Evolutionary conservation across 2,797 vertebrate species (phyloP).

Genomic region (Halcyon leucocephala): DNA sequence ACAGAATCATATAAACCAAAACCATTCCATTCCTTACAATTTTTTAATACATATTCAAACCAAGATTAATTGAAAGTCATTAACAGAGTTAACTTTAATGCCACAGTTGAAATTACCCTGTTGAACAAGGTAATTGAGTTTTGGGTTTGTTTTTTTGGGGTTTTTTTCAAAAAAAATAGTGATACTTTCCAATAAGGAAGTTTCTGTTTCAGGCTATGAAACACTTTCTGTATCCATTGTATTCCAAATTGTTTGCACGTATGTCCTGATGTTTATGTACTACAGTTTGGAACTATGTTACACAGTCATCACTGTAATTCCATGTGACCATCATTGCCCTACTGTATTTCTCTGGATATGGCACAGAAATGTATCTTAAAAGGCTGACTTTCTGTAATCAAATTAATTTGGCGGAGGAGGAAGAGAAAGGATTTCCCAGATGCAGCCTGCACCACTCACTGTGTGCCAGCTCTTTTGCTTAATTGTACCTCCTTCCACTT

Average conservation of each 20-base stretch:
- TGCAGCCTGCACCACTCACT: background rate
- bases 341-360: background rate
- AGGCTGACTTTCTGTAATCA: background rate
- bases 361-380: background rate
- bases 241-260: background rate
- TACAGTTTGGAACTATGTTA: background rate
- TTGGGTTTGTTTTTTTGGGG: background rate
- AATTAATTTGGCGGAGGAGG: background rate
- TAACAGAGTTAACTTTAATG: background rate
- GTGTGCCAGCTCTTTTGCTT: background rate
- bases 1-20: background rate
- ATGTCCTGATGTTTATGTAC: background rate
- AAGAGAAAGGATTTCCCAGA: background rate
- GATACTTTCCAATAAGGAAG: background rate
- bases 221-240: background rate
- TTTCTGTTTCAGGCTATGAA: background rate
- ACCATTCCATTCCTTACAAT: background rate
- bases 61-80: background rate
- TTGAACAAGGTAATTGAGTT: background rate
- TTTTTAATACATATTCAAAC: background rate
- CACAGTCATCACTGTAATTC: background rate
- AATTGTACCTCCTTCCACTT: constrained; percentile 1
- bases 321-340: background rate
- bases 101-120: background rate
- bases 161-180: background rate